Evolutionary conservation across 2,888 invertebrate genomes (phyloP).

Genomic region (Lithophane leautieri): DNA sequence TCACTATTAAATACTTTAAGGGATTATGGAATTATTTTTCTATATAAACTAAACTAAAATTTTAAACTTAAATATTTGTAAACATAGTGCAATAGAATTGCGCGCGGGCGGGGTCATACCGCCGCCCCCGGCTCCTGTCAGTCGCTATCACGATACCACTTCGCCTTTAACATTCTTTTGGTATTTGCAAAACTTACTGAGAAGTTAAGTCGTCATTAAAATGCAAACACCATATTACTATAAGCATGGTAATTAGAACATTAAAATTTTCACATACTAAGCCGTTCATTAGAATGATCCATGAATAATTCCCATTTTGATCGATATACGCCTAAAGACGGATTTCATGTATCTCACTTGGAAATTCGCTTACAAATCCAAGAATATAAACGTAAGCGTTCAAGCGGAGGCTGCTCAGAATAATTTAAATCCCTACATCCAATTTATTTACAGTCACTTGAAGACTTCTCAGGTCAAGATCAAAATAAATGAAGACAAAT

Average conservation of each 20-base stretch:
- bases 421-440: constrained; percentile 60
- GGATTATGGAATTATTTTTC: no score
- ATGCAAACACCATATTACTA: not conserved
- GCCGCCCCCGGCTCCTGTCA: no score
- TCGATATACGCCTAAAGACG: not conserved
- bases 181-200: not conserved
- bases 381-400: constrained; percentile 5
- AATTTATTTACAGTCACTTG: constrained; percentile 64
- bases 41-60: no score
- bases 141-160: no score
- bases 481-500: constrained; percentile 68
- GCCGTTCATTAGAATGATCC: no score
- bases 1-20: no score
- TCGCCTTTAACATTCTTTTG: not conserved
- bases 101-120: no score
- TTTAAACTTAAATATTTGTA: no score
- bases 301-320: not conserved
- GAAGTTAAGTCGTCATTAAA: not conserved
- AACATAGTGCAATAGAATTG: no score
- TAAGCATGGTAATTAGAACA: not conserved
- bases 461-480: constrained; percentile 64
- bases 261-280: not conserved
- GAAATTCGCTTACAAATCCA: not conserved
- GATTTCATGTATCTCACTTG: not conserved
- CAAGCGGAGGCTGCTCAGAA: constrained; percentile 39